These are phyloP conservation scores for Steatocranus sp. DNA, from an alignment of 2,797 vertebrate species.

Conservation along the genomic window DNA sequence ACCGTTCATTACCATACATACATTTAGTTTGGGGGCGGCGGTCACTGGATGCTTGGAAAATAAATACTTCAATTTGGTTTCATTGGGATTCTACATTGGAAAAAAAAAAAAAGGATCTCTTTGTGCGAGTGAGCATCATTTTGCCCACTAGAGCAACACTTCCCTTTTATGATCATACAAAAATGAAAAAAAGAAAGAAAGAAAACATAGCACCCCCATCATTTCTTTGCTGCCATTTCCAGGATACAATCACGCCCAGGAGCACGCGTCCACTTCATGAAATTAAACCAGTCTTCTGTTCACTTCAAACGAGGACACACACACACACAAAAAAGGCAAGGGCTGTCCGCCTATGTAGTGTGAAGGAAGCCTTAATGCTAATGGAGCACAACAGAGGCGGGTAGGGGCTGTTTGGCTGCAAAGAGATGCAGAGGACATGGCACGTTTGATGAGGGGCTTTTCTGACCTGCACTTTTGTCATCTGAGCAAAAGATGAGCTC, in stretches of 20 bases:
- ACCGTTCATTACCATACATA: not conserved
- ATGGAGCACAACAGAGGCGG: conserved; percentile 10
- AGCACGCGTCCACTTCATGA: conserved; percentile 1
- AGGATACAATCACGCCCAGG: conserved; percentile 15
- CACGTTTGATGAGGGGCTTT: conserved; percentile 52
- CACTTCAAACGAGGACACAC: conserved; percentile 21
- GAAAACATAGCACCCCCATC: not conserved
- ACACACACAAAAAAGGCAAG: conserved; percentile 15
- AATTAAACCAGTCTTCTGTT: conserved; percentile 30
- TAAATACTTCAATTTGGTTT: conserved; percentile 65
- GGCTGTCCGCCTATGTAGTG: conserved; percentile 4
- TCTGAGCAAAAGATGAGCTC: conserved; percentile 39
- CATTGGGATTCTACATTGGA: conserved; percentile 13
- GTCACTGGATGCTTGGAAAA: conserved; percentile 25
- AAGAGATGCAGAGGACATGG: conserved; percentile 62
- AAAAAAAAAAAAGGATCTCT: not conserved
- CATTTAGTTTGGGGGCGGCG: conserved; percentile 26
- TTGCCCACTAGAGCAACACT: conserved; percentile 31
- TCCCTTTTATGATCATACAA: conserved; percentile 71
- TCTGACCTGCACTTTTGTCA: conserved; percentile 36
- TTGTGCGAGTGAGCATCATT: conserved; percentile 9
- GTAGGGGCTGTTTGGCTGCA: conserved; percentile 53
- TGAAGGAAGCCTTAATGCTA: conserved; percentile 30
- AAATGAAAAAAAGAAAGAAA: conserved; percentile 3
- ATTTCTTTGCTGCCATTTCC: conserved; percentile 9